Base-by-base conservation (phyloP, 1,140 invertebrate genomes). In the Sinella curviseta region DNA sequence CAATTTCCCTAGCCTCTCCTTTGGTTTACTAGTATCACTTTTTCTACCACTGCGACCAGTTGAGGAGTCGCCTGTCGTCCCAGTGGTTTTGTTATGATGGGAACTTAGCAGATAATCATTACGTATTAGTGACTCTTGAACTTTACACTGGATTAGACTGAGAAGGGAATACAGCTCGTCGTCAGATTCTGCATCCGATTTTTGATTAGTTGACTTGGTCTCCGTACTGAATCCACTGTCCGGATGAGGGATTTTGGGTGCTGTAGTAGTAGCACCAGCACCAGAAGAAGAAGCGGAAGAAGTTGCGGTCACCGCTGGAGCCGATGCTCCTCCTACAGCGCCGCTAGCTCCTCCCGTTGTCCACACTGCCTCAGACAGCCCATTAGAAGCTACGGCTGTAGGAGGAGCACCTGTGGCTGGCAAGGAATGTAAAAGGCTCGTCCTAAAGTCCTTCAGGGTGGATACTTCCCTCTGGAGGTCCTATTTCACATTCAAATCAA, bases 161-260 rank as follows among this genome's bases (percentile, higher is more conserved):
- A 84, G 80, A 28, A 84, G 78, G 1, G 81, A 82, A 77, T 84
- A 84, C 12, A 84, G 77, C 31, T 84, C 83, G 67, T 83, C 82
- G 33, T 65, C 77, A 4, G 28, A 31, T 20, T 70, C 30, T 55
- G 30, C 75, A 57, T 77, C 75, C 30, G 74, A 74, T 36, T 79
- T 82, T 55, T 39, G 74, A 79, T 80, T 80, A 33, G 31, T 78
- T 28, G 78, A 80, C 77, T 83, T 81, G 24, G 80, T 82, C 54
- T 81, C 81, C n/a, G 82, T 83, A 8, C 80, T 82, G 74, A 83
- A 83, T 2, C 82, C 82, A 17, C 77, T 79, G 77, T 83, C 82
- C 24, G 76, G 78, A 33, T 78, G 73, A 26, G 65, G 65, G 14
- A 78, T 70, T 35, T 70, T 70, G 26, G 70, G 65, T 65, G 77